Base-by-base conservation (phyloP, 2,888 invertebrate genomes). In the Protodeltote pygarga region DNA sequence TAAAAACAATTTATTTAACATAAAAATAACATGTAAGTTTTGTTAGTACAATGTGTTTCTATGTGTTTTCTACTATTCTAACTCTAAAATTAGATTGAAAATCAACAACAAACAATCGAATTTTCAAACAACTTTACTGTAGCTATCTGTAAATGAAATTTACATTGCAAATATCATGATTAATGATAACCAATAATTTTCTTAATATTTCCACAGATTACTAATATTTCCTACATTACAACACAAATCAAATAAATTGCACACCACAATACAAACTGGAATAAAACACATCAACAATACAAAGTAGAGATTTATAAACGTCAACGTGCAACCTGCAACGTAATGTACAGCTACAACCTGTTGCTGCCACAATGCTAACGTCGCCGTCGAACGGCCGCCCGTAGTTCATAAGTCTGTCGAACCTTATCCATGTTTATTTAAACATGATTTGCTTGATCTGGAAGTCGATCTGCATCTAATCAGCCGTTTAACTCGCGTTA, bases 391-490 rank as follows among this genome's bases (percentile, higher is more conserved):
- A 29, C 17, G 33, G 29, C 32, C 42, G 34, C n/a, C n/a, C n/a
- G n/a, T n/a, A n/a, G n/a, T 50, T 44, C 48, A 45, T 52, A 64
- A 58, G 57, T 45, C 51, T 75, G 70, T 70, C 73, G 49, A 61
- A 67, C 46, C 34, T 40, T 62, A 65, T 62, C 63, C 60, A 55
- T 64, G 71, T 74, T 69, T 72, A 72, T 75, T 70, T 54, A 63
- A 71, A 73, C 75, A 77, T 76, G 76, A 77, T 76, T 73, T 75
- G 65, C 72, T 71, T 41, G 65, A 73, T 65, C 65, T 74, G 50
- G 70, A 68, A 75, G 74, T 73, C 38, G 58, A 60, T 63, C 49
- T 68, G 65, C 62, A 75, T 73, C 63, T 71, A 67, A 75, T 73
- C 72, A 66, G 57, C 47, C 65, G 60, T 69, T 65, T 70, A 67